Percentiles rank a stretch among this genome's conserved stretches.
These are phyloP conservation scores for Oryctes rhinoceros DNA, from an alignment of 1,140 invertebrate genomes.

Conservation along the genomic window DNA sequence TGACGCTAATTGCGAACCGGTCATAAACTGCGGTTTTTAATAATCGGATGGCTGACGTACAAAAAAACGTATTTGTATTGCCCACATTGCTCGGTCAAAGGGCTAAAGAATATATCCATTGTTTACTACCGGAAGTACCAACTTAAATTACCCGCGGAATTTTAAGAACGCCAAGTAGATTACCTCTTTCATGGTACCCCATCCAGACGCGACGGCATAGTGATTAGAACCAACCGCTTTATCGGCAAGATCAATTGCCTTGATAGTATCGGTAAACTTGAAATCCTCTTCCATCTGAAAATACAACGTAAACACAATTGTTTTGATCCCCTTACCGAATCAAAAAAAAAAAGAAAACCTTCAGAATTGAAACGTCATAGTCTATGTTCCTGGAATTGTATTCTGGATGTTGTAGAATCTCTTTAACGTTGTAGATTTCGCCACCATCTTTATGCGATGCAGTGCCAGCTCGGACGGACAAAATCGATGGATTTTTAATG, in stretches of 20 bases:
- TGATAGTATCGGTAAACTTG: background rate
- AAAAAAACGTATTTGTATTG: too few relatives aligned
- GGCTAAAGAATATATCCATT: too few relatives aligned
- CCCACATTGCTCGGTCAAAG: too few relatives aligned
- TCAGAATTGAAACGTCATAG: slow-evolving; percentile 43
- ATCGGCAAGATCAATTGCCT: background rate
- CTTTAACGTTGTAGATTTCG: slow-evolving; percentile 19
- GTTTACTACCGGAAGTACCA: too few relatives aligned
- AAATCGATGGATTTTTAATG: background rate
- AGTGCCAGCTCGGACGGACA: slow-evolving; percentile 39
- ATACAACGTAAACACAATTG: background rate
- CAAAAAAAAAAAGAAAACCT: slow-evolving; percentile 10
- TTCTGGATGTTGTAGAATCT: slow-evolving; percentile 43
- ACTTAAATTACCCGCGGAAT: too few relatives aligned
- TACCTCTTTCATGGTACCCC: slow-evolving; percentile 39
- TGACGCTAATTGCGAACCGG: too few relatives aligned
- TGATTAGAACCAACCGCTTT: slow-evolving; percentile 30
- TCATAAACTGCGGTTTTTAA: too few relatives aligned
- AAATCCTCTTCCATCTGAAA: slow-evolving; percentile 33
- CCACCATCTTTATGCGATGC: slow-evolving; percentile 27
- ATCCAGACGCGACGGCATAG: slow-evolving; percentile 33
- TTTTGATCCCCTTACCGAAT: too few relatives aligned
- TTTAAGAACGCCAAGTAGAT: too few relatives aligned
- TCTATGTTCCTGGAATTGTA: slow-evolving; percentile 39
- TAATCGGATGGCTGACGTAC: too few relatives aligned